Percentiles rank a stretch among this genome's conserved stretches.
These are phyloP conservation scores for Phycodurus eques DNA, from an alignment of 2,113 vertebrate species.

Conservation along the genomic window DNA sequence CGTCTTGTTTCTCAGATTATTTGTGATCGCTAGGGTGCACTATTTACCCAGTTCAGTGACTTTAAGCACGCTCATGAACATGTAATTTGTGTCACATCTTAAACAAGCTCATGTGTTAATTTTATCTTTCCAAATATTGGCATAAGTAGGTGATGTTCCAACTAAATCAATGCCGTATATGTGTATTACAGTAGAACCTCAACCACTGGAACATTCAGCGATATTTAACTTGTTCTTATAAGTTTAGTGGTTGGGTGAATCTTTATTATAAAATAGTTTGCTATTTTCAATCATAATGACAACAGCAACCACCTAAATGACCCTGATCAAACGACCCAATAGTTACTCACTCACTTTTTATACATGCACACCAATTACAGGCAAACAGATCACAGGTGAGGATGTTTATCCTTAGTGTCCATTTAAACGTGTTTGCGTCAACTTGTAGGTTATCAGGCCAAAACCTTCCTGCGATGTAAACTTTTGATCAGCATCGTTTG, in stretches of 20 bases:
- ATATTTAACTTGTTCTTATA: not conserved
- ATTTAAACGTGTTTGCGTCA: not conserved
- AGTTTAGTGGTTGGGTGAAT: not conserved
- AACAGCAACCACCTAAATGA: no score
- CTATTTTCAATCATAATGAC: no score
- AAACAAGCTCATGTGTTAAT: not conserved
- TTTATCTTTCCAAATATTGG: not conserved
- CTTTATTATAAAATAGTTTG: not conserved
- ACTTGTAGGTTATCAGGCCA: not conserved
- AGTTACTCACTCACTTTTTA: no score
- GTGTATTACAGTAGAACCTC: not conserved
- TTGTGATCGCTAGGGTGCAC: slow-evolving; percentile 37
- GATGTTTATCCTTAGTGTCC: not conserved
- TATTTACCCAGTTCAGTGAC: slow-evolving; percentile 8
- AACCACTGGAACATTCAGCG: not conserved
- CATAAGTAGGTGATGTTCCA: not conserved
- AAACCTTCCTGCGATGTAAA: not conserved
- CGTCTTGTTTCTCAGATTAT: not conserved
- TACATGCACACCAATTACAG: no score
- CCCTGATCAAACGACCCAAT: no score
- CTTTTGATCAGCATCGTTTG: not conserved
- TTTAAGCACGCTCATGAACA: not conserved
- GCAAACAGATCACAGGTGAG: not conserved
- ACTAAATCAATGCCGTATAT: not conserved
- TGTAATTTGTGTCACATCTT: not conserved